Conservation (phyloP, 2,888 invertebrate genomes). For the Troglohyphantes excavatus region DNA sequence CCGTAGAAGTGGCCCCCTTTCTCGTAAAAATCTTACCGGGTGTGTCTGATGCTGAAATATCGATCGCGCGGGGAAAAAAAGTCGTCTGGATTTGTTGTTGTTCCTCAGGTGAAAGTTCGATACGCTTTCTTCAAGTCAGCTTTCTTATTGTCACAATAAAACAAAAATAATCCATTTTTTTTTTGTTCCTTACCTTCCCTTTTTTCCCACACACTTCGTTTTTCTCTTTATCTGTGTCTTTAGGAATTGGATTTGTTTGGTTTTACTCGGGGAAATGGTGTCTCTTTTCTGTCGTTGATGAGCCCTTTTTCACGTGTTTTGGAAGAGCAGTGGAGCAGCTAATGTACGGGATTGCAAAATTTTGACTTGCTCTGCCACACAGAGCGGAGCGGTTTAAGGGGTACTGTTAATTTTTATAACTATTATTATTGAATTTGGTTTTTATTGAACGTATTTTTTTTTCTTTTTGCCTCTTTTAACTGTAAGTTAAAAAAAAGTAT, state of each 20-base stretch:
- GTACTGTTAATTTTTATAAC: neutral
- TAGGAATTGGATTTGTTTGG: neutral
- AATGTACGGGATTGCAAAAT: neutral
- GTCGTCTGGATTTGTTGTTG: neutral
- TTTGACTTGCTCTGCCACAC: neutral
- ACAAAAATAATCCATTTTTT: neutral
- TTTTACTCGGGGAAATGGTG: neutral
- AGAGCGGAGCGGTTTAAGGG: neutral
- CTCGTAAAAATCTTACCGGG: conserved; percentile 43
- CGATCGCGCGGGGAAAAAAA: neutral
- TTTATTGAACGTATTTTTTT: too few species aligned
- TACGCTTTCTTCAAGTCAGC: neutral
- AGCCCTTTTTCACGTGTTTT: neutral
- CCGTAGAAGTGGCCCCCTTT: conserved; percentile 30
- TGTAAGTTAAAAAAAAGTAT: too few species aligned
- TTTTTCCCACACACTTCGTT: neutral
- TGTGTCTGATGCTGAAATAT: conserved; percentile 39
- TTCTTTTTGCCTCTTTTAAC: too few species aligned
- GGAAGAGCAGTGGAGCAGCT: neutral
- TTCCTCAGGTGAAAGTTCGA: conserved; percentile 4
- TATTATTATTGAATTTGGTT: too few species aligned
- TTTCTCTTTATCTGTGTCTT: neutral
- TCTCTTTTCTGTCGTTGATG: neutral
- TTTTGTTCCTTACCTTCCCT: neutral
- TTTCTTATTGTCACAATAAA: neutral